Evolutionary conservation across 2,113 vertebrate species (phyloP).

Genomic region (Macrotis lagotis): DNA sequence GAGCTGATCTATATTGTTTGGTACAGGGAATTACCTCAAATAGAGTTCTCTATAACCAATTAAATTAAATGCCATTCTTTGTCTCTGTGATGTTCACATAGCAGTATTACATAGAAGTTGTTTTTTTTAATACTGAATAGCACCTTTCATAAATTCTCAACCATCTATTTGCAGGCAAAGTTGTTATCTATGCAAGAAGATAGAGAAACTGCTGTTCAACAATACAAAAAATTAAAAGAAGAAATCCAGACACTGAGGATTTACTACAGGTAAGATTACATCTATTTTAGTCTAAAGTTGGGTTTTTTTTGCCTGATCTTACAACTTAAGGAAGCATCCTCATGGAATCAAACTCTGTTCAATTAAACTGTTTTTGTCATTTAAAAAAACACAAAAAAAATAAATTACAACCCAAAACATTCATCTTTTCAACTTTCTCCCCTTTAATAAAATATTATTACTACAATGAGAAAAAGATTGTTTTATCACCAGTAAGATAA

Average conservation of each 20-base stretch:
- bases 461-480: conserved; percentile 2
- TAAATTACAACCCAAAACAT: conserved; percentile 8
- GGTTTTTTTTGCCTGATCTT: conserved; percentile 64
- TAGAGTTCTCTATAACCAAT: not conserved
- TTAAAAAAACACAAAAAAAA: not conserved
- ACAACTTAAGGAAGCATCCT: conserved; percentile 70
- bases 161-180: conserved; percentile 81
- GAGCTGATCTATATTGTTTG: not conserved
- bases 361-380: conserved; percentile 50
- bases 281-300: conserved; percentile 53
- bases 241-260: conserved; percentile 85
- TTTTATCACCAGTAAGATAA: not conserved
- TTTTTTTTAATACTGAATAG: not conserved
- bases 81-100: not conserved
- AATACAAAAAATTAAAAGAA: conserved; percentile 85
- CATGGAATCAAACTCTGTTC: conserved; percentile 1
- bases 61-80: not conserved
- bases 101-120: not conserved
- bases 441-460: conserved; percentile 25
- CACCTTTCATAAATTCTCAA: not conserved
- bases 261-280: conserved; percentile 88
- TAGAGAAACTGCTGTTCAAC: conserved; percentile 84
- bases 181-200: conserved; percentile 83
- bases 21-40: not conserved
- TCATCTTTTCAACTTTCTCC: conserved; percentile 19